A percentile compares a stretch with the other conserved stretches of the same genome.
Conservation (phyloP, 1,140 invertebrate genomes). For the Galendromus occidentalis region DNA sequence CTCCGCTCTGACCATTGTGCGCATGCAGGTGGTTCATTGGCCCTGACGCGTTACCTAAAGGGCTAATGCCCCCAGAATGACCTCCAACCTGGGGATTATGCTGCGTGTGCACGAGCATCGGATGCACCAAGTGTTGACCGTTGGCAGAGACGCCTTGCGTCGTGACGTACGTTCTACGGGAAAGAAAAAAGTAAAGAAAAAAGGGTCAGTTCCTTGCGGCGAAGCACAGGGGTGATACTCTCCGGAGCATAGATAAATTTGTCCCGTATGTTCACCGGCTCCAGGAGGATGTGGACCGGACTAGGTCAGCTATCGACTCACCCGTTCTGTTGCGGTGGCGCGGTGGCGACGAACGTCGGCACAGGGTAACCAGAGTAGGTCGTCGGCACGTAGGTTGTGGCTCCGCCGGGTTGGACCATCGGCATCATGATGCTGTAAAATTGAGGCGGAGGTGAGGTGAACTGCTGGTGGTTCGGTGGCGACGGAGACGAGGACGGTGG, state of each 20-base stretch:
- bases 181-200: too few species aligned
- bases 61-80: neutral
- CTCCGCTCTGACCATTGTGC: too few species aligned
- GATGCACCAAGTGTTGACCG: constrained; percentile 3
- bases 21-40: too few species aligned
- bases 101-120: neutral
- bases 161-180: neutral
- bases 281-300: too few species aligned
- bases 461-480: neutral
- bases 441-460: neutral
- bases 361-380: constrained; percentile 7
- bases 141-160: neutral
- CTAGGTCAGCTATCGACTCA: neutral
- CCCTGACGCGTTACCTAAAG: too few species aligned
- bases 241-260: too few species aligned
- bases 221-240: too few species aligned
- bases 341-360: neutral
- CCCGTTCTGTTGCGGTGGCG: constrained; percentile 6
- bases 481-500: constrained; percentile 3
- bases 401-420: neutral
- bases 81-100: neutral
- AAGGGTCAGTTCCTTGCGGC: too few species aligned
- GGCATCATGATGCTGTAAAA: neutral
- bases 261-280: too few species aligned
- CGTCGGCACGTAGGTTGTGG: neutral